Evolutionary conservation across 2,888 invertebrate genomes (phyloP).

Genomic region (Orthosia cruda): DNA sequence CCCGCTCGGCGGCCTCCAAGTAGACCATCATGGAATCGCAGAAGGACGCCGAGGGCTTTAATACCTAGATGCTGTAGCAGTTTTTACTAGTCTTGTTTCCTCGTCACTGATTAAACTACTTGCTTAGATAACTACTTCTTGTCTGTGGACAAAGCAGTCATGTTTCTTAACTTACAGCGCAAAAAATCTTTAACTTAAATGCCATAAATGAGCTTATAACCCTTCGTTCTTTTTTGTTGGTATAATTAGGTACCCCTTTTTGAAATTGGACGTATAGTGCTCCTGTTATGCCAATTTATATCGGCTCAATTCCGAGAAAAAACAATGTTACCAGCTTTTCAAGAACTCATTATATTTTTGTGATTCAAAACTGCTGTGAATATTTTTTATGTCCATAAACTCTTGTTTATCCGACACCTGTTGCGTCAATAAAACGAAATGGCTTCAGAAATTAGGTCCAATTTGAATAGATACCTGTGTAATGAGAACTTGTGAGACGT

Average conservation of each 20-base stretch:
- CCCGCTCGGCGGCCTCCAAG: too few relatives aligned
- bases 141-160: conserved; percentile 7
- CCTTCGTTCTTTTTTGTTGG: neutral
- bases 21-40: too few relatives aligned
- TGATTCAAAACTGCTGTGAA: conserved; percentile 1
- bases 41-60: neutral
- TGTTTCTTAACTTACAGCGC: neutral
- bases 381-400: conserved; percentile 4
- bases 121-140: neutral
- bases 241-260: neutral
- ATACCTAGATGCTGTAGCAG: neutral
- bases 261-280: neutral
- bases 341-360: conserved; percentile 13
- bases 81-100: neutral
- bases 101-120: conserved; percentile 4
- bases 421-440: conserved; percentile 51
- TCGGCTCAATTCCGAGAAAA: neutral
- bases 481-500: conserved; percentile 80
- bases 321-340: neutral
- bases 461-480: conserved; percentile 65
- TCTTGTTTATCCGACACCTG: conserved; percentile 39
- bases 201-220: neutral
- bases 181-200: neutral
- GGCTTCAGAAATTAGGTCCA: conserved; percentile 45
- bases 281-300: conserved; percentile 13